Conservation (phyloP, 2,888 invertebrate genomes). For the Rhopalosiphum nymphaeae region DNA sequence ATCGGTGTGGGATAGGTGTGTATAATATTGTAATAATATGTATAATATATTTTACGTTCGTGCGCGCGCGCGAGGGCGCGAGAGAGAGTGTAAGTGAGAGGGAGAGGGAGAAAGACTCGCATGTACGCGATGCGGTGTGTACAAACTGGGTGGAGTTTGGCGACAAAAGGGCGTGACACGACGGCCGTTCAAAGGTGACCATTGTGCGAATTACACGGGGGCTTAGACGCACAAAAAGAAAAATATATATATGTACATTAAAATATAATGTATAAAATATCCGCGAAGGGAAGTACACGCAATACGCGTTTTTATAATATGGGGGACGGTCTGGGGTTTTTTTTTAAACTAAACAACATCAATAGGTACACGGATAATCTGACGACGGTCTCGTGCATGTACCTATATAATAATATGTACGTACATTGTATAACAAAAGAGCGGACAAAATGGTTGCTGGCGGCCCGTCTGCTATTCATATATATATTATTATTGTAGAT, state of each 20-base stretch:
- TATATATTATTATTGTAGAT: background rate
- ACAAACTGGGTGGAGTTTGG: slow-evolving; percentile 55
- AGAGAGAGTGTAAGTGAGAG: background rate
- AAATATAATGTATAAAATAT: background rate
- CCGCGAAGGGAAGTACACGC: background rate
- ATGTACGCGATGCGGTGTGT: background rate
- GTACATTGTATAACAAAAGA: slow-evolving; percentile 39
- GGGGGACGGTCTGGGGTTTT: background rate
- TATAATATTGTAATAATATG: background rate
- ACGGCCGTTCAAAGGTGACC: slow-evolving; percentile 58
- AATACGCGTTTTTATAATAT: background rate
- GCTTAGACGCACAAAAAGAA: slow-evolving; percentile 18
- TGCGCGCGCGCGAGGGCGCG: background rate
- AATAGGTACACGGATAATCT: slow-evolving; percentile 61
- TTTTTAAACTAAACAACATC: slow-evolving; percentile 46
- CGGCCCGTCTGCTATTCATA: background rate
- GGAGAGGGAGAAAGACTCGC: background rate
- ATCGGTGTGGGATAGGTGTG: background rate
- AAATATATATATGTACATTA: background rate
- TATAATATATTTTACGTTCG: background rate
- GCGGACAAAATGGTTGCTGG: slow-evolving; percentile 55
- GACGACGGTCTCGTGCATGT: background rate
- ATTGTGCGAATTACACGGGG: slow-evolving; percentile 63
- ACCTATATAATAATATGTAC: background rate
- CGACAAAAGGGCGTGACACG: slow-evolving; percentile 60